Evolutionary conservation across 2,113 vertebrate species (phyloP), one percentile per base, ranked within the genome.

Genomic region (Sphaerodactylus townsendi): DNA sequence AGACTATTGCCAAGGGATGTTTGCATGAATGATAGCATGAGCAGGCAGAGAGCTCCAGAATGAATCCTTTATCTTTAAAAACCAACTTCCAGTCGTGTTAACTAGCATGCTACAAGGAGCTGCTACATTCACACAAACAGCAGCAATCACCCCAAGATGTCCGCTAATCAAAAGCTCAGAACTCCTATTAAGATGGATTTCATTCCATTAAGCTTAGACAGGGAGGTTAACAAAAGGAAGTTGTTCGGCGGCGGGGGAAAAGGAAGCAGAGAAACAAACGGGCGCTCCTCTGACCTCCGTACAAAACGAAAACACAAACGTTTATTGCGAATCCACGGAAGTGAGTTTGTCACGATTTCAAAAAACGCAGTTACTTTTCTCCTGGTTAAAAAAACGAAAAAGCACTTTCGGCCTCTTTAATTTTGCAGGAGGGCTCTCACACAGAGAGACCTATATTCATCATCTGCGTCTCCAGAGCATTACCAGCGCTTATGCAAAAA

Each of bases 271-370:
- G 25, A 21, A 37, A 19, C 41, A 23, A 30, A 10, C 35, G 28
- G n/a, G 64, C 1, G 23, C 4, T 10, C n/a, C n/a, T 3, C 35
- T 21, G 10, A n/a, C 10, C 28, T 44, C 21, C 19, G 13, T 13
- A 3, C 46, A 25, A 28, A 44, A 35, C 41, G 13, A 41, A 39
- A 14, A 13, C 5, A 19, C 41, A 33, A 59, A 21, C 28, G n/a
- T 73, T 21, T 28, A 28, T 46, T n/a, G 28, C 68, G 75, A 65
- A 50, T 75, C 39, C 35, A 65, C 44, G 50, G 25, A 5, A 5
- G 33, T 17, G 30, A 70, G 48, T 14, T 68, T 37, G 75, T 71
- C 66, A 46, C n/a, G n/a, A n/a, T n/a, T 84, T 84, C 8, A 79
- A 64, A 84, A 72, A 78, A 59, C 46, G 1, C 14, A 8, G 33